phyloP scores from a whole-genome alignment of 2,888 invertebrate genomes.

The Scaptomyza reducta region DNA sequence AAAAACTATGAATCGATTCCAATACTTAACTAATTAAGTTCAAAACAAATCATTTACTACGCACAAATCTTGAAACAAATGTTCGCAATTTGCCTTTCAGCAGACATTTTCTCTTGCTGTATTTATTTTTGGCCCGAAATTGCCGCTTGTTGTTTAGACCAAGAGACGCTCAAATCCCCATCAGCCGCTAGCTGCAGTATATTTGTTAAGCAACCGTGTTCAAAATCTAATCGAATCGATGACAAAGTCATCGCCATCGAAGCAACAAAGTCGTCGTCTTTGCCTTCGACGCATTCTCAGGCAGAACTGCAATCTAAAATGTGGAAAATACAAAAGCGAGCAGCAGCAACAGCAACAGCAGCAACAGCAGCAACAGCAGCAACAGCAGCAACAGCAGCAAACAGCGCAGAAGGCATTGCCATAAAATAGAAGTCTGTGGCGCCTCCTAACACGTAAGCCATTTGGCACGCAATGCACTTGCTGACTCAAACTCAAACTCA shows the following conservation, averaged over 20 bases:
- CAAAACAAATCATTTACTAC: too few relatives aligned
- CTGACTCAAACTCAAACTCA: conserved; percentile 42
- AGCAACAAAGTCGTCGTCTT: conserved; percentile 36
- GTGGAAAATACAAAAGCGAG: conserved; percentile 41
- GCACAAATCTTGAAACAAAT: too few relatives aligned
- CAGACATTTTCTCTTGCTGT: not conserved
- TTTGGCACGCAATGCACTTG: conserved; percentile 79
- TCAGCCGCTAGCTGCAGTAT: not conserved
- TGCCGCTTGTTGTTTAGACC: conserved; percentile 14
- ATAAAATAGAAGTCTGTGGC: conserved; percentile 41
- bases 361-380: not conserved
- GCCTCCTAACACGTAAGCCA: conserved; percentile 76
- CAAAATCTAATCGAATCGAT: conserved; percentile 52
- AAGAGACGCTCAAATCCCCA: not conserved
- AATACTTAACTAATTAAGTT: too few relatives aligned
- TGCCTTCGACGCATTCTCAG: conserved; percentile 42
- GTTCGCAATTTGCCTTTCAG: too few relatives aligned
- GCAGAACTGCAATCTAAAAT: conserved; percentile 40
- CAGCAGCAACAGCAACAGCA: not conserved
- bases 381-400: not conserved
- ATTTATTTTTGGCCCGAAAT: not conserved
- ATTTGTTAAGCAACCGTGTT: conserved; percentile 64
- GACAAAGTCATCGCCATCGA: conserved; percentile 41
- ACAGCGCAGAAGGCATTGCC: conserved; percentile 15
- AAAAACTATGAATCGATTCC: too few relatives aligned